Evolutionary conservation across 2,888 invertebrate species (phyloP), one percentile per base, ranked within the genome.

Genomic region (Platycheirus rosarum): DNA sequence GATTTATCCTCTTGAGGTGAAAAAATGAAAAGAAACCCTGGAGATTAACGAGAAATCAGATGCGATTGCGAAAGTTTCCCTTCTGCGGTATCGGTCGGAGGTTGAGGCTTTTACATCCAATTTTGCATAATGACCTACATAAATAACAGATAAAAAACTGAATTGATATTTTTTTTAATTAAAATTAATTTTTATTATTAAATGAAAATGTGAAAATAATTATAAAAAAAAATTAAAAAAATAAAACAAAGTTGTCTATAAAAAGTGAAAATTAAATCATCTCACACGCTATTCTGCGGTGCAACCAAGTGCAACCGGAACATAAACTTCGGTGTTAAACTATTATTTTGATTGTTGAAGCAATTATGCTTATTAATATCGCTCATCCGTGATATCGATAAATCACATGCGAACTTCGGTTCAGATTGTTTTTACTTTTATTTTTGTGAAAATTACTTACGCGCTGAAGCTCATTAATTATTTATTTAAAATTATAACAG

Each of bases 291-390:
- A 44, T 44, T 2, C 42, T 40, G 7, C 14, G 3, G 44, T 37
- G 70, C 70, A 75, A 44, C 40, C 75, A 65, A 65, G 51, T 75
- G 75, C 77, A 77, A 35, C 71, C 32, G 49, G 35, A 29, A 65
- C 26, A 60, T 60, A 40, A 35, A 32, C 53, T 53, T 40, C 51
- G 29, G 26, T 51, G 60, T 14, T 9, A 8, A 13, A 26, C 16
- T 13, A 49, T 48, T 49, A 57, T 69, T 48, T 7, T 32, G 46
- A 44, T 9, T 69, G 48, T 42, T 8, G 60, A 44, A 60, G 37
- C 51, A 69, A 63, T 48, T 55, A 55, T 48, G 37, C 13, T 55
- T 51, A 70, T 51, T 32, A 65, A 40, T 60, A 53, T 65, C 48
- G 23, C 46, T 65, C 70, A 66, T 66, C 65, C 69, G 29, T 51